phyloP scores from a whole-genome alignment of 2,888 invertebrate genomes.

The Dermolepida albohirtum region DNA sequence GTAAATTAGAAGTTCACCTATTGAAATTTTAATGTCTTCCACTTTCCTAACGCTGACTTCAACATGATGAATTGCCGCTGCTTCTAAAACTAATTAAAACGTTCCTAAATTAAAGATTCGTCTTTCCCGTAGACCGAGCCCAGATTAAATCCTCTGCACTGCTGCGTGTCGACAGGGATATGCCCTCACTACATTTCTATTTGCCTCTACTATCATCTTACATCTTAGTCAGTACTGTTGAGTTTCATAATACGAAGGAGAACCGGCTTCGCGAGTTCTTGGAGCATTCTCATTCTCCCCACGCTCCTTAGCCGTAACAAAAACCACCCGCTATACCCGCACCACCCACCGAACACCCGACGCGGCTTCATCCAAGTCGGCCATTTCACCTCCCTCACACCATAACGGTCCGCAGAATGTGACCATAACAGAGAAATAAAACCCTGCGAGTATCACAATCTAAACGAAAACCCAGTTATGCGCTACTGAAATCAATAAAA shows the following conservation, averaged over 20 bases:
- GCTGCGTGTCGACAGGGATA: conserved; percentile 38
- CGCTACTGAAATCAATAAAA: conserved; percentile 80
- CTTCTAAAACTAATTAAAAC: conserved; percentile 35
- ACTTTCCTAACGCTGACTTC: conserved; percentile 20
- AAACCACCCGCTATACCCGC: conserved; percentile 44
- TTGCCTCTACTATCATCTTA: conserved; percentile 42
- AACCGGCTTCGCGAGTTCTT: conserved; percentile 53
- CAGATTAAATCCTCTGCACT: conserved; percentile 37
- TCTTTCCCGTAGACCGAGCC: conserved; percentile 28
- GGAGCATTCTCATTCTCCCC: conserved; percentile 46
- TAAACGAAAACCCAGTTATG: conserved; percentile 70
- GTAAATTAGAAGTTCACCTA: conserved; percentile 8
- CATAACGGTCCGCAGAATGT: conserved; percentile 55
- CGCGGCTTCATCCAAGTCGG: conserved; percentile 56
- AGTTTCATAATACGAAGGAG: conserved; percentile 50
- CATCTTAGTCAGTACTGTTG: conserved; percentile 43
- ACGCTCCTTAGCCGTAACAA: conserved; percentile 29
- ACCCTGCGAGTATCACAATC: conserved; percentile 55
- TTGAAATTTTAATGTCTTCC: conserved; percentile 34
- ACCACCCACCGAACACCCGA: conserved; percentile 53
- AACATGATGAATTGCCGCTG: conserved; percentile 25
- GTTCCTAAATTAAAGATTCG: conserved; percentile 41
- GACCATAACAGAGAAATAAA: conserved; percentile 42
- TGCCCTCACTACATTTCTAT: conserved; percentile 30
- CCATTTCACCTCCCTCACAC: conserved; percentile 59